Evolutionary conservation across 2,113 vertebrate genomes (phyloP).

Genomic region (Tachysurus fulvidraco): DNA sequence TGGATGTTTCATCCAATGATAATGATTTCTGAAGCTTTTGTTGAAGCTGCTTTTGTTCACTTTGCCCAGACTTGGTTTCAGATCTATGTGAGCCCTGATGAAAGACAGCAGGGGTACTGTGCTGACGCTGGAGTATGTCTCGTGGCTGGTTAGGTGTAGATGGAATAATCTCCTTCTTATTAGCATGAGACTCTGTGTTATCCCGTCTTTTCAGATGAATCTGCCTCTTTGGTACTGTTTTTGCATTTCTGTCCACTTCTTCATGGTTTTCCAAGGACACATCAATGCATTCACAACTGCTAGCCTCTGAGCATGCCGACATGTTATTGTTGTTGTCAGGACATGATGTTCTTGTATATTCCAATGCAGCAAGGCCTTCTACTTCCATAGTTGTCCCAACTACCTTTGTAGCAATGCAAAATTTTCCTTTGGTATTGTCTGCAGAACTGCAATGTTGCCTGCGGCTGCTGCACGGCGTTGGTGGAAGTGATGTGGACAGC

Average conservation of each 20-base stretch:
- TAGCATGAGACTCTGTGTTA: constrained; percentile 52
- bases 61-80: constrained; percentile 8
- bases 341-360: constrained; percentile 70
- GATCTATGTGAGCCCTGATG: constrained; percentile 34
- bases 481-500: constrained; percentile 27
- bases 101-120: constrained; percentile 63
- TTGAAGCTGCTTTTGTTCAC: constrained; percentile 36
- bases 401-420: constrained; percentile 62
- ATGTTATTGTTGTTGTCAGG: constrained; percentile 48
- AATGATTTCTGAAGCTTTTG: constrained; percentile 76
- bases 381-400: constrained; percentile 69
- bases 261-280: constrained; percentile 75
- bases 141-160: constrained; percentile 48
- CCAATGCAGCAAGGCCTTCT: constrained; percentile 58
- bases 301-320: constrained; percentile 69
- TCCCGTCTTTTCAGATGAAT: constrained; percentile 82
- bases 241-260: constrained; percentile 66
- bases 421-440: constrained; percentile 44
- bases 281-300: constrained; percentile 75
- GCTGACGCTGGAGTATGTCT: constrained; percentile 68
- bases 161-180: constrained; percentile 42
- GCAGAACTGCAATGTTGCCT: constrained; percentile 32
- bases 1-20: constrained; percentile 75
- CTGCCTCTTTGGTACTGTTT: constrained; percentile 87
- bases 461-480: constrained; percentile 24